Evolutionary conservation across 2,113 vertebrate genomes (phyloP), one percentile per base, ranked within the genome.

Genomic region (Phocoena phocoena): DNA sequence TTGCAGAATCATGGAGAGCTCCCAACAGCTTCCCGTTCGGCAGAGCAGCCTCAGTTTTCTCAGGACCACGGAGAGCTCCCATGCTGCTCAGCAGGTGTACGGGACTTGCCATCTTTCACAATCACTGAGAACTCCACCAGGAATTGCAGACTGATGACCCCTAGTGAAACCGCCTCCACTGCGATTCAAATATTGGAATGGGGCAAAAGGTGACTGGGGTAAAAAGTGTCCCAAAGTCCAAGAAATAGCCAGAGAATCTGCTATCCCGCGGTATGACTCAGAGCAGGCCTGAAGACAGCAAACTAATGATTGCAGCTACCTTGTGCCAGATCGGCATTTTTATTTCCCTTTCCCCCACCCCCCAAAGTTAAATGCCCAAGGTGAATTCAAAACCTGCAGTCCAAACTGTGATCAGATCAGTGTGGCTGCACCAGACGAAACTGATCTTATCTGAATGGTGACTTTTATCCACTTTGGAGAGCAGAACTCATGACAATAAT

Each of bases 391-490:
- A 98, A 98, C 87, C 93, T 17, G 2, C 96, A 97, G 95, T 97
- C 97, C 97, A 98, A 98, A 98, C 79, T 97, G 90, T 38, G 82
- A 98, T 98, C 96, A 85, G 85, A 98, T 98, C 97, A 97, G 97
- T 90, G 94, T 96, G 81, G 96, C 96, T 98, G 98, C 97, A 98
- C 98, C 98, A 98, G 98, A 98, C 14, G 0, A 98, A 98, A 97
- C 96, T 97, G 98, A 98, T 99, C 96, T 98, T 98, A 98, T 98
- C 98, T 98, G 95, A 96, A 95, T 92, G 62, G 97, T 97, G 98
- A 98, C 98, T 98, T 98, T 98, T 98, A 98, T 97, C 97, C 97
- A 98, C 97, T 98, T 97, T 90, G 97, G 89, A 98, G 82, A 98
- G 92, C 93, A 98, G 97, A 98, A 97, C 65, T 97, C 96, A 96